phyloP scores from a whole-genome alignment of 2,113 vertebrate genomes.

The Rousettus leschenaultii region DNA sequence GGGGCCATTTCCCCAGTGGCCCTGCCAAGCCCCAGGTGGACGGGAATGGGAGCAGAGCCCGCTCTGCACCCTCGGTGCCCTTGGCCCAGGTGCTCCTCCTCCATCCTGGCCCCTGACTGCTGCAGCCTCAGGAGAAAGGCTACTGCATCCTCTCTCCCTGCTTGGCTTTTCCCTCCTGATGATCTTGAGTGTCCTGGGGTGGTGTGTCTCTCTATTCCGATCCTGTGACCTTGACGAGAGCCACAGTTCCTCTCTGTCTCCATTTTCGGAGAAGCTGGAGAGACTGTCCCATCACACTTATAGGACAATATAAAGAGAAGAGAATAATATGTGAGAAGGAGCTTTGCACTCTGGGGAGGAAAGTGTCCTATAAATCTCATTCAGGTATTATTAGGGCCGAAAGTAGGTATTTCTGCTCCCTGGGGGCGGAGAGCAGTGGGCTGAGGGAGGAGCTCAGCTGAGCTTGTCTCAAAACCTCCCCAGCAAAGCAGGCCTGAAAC shows the following conservation, averaged over 20 bases:
- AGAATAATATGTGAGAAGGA: constrained; percentile 29
- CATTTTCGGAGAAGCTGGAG: constrained; percentile 14
- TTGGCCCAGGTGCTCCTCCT: neutral
- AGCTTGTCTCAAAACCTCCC: neutral
- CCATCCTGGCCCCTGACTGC: neutral
- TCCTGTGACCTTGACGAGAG: constrained; percentile 36
- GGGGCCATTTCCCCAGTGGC: neutral
- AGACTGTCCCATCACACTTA: constrained; percentile 43
- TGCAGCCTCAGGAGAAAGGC: neutral
- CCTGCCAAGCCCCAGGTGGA: neutral
- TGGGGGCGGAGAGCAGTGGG: neutral
- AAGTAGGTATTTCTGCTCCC: constrained; percentile 63
- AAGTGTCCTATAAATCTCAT: constrained; percentile 65
- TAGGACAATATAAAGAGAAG: constrained; percentile 46
- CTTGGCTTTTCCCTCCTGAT: neutral
- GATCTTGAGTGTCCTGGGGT: neutral
- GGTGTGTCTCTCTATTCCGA: neutral
- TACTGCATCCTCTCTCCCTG: too few species aligned
- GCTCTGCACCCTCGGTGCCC: neutral
- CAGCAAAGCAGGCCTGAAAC: neutral
- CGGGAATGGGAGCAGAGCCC: neutral
- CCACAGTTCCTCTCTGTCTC: neutral
- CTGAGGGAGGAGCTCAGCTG: neutral
- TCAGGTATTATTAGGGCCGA: constrained; percentile 70
- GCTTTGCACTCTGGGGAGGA: constrained; percentile 36